Percentiles rank a stretch among this genome's conserved stretches.
phyloP scores from a whole-genome alignment of 2,888 invertebrate genomes.

The Apamea anceps region DNA sequence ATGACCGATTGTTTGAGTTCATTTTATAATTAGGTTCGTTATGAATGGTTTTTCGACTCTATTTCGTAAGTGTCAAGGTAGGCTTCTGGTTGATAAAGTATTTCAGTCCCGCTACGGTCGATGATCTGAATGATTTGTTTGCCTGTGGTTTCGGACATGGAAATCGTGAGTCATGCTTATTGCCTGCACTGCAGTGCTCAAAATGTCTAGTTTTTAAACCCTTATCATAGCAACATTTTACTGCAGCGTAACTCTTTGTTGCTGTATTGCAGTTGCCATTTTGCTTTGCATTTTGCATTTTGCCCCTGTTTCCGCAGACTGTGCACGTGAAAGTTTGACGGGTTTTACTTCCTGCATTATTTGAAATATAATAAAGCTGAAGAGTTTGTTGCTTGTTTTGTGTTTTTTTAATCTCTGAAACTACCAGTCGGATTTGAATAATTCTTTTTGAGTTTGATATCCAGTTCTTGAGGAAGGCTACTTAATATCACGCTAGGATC shows the following conservation, averaged over 20 bases:
- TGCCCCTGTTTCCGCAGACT: neutral
- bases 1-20: slow-evolving; percentile 49
- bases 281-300: too few relatives aligned
- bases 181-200: neutral
- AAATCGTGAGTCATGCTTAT: slow-evolving; percentile 47
- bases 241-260: neutral
- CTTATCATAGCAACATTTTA: neutral
- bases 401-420: too few relatives aligned
- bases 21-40: slow-evolving; percentile 24
- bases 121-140: slow-evolving; percentile 52
- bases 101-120: slow-evolving; percentile 46
- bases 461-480: too few relatives aligned
- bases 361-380: too few relatives aligned
- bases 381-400: too few relatives aligned
- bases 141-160: slow-evolving; percentile 25
- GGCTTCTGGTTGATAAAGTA: slow-evolving; percentile 9
- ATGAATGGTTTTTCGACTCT: slow-evolving; percentile 8
- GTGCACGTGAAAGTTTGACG: neutral
- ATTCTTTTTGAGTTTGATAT: too few relatives aligned
- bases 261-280: neutral
- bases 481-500: too few relatives aligned
- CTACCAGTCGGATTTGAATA: too few relatives aligned
- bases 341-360: neutral
- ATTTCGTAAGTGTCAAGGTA: slow-evolving; percentile 17
- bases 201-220: neutral